phyloP scores from a whole-genome alignment of 2,888 invertebrate species.

The Drosophila imparisetae region DNA sequence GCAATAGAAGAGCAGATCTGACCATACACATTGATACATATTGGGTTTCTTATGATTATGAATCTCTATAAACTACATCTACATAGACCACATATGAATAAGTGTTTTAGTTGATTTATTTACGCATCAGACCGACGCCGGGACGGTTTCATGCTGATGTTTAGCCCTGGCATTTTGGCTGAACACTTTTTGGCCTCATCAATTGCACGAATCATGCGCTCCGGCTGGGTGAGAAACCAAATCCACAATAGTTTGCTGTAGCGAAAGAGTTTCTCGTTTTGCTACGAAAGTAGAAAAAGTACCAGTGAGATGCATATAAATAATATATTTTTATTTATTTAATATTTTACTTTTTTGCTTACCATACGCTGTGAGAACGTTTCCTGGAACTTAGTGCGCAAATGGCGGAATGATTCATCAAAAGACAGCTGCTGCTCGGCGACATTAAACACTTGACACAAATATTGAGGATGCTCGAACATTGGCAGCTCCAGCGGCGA shows the following conservation, averaged over 20 bases:
- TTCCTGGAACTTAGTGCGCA: no score
- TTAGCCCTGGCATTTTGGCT: conserved; percentile 71
- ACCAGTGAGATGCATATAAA: background rate
- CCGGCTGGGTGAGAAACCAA: conserved; percentile 84
- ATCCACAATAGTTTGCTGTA: conserved; percentile 83
- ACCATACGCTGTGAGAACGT: conserved; percentile 41
- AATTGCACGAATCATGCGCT: conserved; percentile 81
- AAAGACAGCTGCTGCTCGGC: no score
- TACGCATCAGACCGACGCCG: conserved; percentile 59
- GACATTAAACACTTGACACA: no score
- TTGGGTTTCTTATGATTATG: background rate
- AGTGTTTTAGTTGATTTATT: conserved; percentile 37
- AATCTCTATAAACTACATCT: background rate
- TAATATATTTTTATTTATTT: background rate
- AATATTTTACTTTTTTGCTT: conserved; percentile 45
- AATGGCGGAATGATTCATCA: no score
- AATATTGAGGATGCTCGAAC: no score
- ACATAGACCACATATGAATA: background rate
- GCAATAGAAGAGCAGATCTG: no score
- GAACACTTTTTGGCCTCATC: conserved; percentile 82
- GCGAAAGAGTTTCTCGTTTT: conserved; percentile 77
- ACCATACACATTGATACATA: background rate
- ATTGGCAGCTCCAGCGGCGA: no score
- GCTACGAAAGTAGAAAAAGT: conserved; percentile 50
- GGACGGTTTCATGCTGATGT: conserved; percentile 48